Percentiles rank a stretch among this genome's conserved stretches.
Conservation (phyloP, 2,888 invertebrate genomes). For the Dryomyza anilis region DNA sequence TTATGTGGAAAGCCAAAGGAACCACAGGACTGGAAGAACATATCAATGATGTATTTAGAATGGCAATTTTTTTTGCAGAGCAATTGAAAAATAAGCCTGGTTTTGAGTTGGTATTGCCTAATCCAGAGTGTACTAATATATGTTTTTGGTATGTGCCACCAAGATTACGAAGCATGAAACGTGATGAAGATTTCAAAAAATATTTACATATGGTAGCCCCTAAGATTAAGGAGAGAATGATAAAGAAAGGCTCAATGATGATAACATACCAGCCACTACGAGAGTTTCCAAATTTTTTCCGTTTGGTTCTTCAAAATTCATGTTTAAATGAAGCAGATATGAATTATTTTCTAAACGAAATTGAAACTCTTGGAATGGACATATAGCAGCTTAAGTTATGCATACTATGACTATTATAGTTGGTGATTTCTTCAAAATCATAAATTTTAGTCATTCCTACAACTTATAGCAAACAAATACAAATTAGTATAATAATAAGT, state of each 20-base stretch:
- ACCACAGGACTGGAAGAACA: conserved; percentile 77
- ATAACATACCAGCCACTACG: conserved; percentile 93
- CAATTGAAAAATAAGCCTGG: conserved; percentile 72
- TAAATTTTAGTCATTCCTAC: too few relatives aligned
- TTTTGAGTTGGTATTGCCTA: conserved; percentile 73
- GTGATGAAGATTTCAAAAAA: conserved; percentile 66
- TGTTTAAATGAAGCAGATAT: conserved; percentile 83
- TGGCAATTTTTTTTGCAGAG: conserved; percentile 73
- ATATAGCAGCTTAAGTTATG: too few relatives aligned
- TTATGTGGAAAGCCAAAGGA: conserved; percentile 98
- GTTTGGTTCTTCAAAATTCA: conserved; percentile 91
- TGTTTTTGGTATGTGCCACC: conserved; percentile 96
- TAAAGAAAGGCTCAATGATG: conserved; percentile 93
- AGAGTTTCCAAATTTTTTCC: conserved; percentile 89
- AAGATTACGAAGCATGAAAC: conserved; percentile 64
- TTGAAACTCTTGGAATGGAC: conserved; percentile 84
- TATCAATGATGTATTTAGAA: conserved; percentile 77
- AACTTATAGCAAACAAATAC: too few relatives aligned
- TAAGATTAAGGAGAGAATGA: conserved; percentile 92
- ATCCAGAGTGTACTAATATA: conserved; percentile 92
- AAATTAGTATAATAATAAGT: too few relatives aligned
- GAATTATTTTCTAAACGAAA: conserved; percentile 84
- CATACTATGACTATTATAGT: too few relatives aligned
- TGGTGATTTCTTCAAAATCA: too few relatives aligned
- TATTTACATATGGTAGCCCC: conserved; percentile 84